Percentiles rank a stretch among this genome's conserved stretches.
phyloP scores from a whole-genome alignment of 37 sponge, comb jelly and placozoan species.

The Ianthella basta region DNA sequence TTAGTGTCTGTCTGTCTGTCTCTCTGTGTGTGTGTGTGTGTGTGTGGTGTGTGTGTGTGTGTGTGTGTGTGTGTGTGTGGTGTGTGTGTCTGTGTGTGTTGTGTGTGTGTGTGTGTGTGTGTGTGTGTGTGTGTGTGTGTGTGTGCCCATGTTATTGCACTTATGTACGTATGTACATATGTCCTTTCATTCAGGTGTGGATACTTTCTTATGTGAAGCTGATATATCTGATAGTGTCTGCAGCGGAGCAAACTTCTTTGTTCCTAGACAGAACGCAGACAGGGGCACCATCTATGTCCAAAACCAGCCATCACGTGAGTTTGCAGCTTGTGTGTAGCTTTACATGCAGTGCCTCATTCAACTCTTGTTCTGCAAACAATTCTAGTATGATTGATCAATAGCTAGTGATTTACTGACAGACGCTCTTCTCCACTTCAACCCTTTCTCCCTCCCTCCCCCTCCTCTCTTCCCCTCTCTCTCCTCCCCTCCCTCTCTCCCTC shows the following conservation, averaged over 20 bases:
- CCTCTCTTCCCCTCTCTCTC: no score
- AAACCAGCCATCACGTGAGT: not conserved
- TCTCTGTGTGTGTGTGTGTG: no score
- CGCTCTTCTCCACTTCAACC: no score
- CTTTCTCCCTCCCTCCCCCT: no score
- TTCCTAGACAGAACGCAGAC: not conserved
- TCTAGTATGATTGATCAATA: no score
- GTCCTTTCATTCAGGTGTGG: not conserved
- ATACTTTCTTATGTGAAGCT: constrained; percentile 13
- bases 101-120: constrained; percentile 1
- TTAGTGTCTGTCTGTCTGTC: no score
- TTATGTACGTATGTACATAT: not conserved
- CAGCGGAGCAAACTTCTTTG: not conserved
- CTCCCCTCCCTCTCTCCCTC: no score
- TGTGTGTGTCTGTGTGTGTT: no score
- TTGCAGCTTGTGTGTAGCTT: not conserved
- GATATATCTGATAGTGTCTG: not conserved
- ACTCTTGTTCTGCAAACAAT: no score
- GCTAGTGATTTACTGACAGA: no score
- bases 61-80: no score
- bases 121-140: constrained; percentile 2
- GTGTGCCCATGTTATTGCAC: not conserved
- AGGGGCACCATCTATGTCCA: not conserved
- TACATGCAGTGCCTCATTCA: not conserved
- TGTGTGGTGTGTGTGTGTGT: no score